Evolutionary conservation across 2,888 invertebrate species (phyloP), one percentile per base, ranked within the genome.

Genomic region (Mycogona germanica): DNA sequence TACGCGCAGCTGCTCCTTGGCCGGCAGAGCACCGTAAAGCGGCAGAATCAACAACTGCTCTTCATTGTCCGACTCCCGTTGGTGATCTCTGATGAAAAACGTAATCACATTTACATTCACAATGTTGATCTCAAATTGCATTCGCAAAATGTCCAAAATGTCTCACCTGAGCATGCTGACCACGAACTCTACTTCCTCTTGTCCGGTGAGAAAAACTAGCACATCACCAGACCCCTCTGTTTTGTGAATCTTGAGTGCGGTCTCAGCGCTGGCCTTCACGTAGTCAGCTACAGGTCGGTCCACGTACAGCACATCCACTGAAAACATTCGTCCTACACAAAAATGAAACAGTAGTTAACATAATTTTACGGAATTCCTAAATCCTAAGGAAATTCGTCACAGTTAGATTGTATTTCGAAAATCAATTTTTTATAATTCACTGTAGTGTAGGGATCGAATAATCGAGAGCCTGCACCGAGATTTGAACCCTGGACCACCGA

Each of bases 11-110:
- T 96, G 92, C 63, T 88, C 88, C 21, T 78, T 74, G 38, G 86
- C 81, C 0, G 92, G 84, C 55, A 97, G 72, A 30, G 88, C 84
- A 2, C 93, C 95, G 67, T 97, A 93, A 83, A 97, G 82, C 0
- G 95, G 86, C n/a, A 91, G 67, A 3, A 88, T 76, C 58, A 35
- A 30, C 14, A 29, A 17, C 2, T 30, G 25, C 19, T 6, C 5
- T 5, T 23, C 21, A 50, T 37, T 26, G 4, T 38, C 21, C 21
- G 7, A 12, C 3, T 12, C 23, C 7, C 38, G 38, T 2, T 21
- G 37, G n/a, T 14, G 4, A 14, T 26, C 40, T 14, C 50, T 40
- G 23, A 7, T n/a, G 19, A 2, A 37, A 28, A 23, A 35, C 19
- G 19, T 14, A 41, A 41, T 17, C 12, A 17, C 12, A 41, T 41